Evolutionary conservation across 2,888 invertebrate genomes (phyloP).

Genomic region (Bombyx huttoni): DNA sequence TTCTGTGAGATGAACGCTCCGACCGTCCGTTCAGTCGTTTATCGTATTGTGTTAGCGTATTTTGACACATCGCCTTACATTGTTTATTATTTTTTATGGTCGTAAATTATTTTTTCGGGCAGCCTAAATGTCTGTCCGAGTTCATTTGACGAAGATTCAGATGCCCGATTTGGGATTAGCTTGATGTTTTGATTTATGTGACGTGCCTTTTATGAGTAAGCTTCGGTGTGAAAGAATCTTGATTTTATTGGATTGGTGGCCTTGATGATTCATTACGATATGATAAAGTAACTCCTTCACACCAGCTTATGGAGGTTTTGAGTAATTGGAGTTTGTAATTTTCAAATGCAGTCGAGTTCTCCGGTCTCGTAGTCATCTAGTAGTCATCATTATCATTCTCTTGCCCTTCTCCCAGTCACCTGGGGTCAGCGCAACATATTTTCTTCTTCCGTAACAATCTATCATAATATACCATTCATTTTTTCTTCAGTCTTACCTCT

Average conservation of each 20-base stretch:
- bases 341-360: no score
- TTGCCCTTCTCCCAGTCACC: no score
- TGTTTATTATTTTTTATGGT: slow-evolving; percentile 50
- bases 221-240: background rate
- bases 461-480: no score
- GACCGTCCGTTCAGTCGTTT: slow-evolving; percentile 29
- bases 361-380: no score
- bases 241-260: background rate
- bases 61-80: slow-evolving; percentile 65
- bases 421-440: no score
- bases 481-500: no score
- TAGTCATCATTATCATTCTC: no score
- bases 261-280: background rate
- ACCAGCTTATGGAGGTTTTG: no score
- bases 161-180: slow-evolving; percentile 39
- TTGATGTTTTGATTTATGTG: slow-evolving; percentile 53
- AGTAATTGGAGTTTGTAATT: no score
- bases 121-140: slow-evolving; percentile 14
- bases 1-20: slow-evolving; percentile 30
- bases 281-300: background rate
- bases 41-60: slow-evolving; percentile 53
- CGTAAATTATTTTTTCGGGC: slow-evolving; percentile 50
- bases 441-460: no score
- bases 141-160: slow-evolving; percentile 50
- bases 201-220: slow-evolving; percentile 16